Base-by-base conservation (phyloP, 2,113 vertebrate genomes). In the Callipepla squamata region DNA sequence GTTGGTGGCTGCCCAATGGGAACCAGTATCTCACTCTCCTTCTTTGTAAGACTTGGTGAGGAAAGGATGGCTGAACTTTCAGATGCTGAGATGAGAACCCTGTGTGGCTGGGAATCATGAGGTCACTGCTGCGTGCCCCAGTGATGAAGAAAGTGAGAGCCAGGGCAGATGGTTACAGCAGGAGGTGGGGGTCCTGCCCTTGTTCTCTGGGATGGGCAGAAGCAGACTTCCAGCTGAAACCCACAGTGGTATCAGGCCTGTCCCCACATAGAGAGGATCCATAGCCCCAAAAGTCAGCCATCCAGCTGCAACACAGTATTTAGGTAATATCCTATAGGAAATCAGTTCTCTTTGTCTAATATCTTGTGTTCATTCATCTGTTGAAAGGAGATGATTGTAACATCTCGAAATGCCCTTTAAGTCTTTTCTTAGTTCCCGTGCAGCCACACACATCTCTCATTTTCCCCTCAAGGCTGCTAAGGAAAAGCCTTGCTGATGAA, bases 331-430 rank as follows among this genome's bases (percentile, higher is more conserved):
- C 45, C 50, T 69, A 47, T 18, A 53, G 67, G 78, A 87, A 93
- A 76, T 40, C 9, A 32, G 47, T 67, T 82, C 50, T 83, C 50
- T 74, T 77, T 42, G 9, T 65, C 47, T 80, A 65, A 48, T 26
- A n/a, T 85, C 3, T 1, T 59, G 51, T 23, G 58, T 51, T 82
- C 50, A 13, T 74, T 80, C 67, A 62, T 85, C 78, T 89, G 74
- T 48, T 92, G 84, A 69, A 92, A 70, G 72, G 70, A 82, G 91
- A 74, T 72, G 2, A 79, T 85, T 85, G 63, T 68, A 84, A 62
- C 28, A 70, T 65, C 47, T 87, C 55, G 74, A 83, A 92, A 93
- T 70, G 72, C 47, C 72, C 78, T 83, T 65, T 67, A 89, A 95
- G 77, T 65, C 38, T 50, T 65, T 42, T 14, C 73, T 65, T 87